Base-by-base conservation (phyloP, 1,140 invertebrate species). In the Euura lappo region DNA sequence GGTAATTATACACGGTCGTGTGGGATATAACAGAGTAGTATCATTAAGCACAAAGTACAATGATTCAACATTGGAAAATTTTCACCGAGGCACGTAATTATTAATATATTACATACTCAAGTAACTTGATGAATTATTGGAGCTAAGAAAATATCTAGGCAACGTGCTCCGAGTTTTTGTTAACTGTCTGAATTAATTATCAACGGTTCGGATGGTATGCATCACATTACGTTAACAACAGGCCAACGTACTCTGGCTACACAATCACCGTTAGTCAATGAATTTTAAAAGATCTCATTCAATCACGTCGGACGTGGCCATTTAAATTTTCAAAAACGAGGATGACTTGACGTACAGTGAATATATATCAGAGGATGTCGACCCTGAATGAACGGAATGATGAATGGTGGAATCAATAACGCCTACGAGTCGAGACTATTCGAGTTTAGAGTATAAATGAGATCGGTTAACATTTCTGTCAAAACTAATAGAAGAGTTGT, bases 161-260 rank as follows among this genome's bases (percentile, higher is more conserved):
- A 44, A 28, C 28, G 28, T 28, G 44, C 44, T 8, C 28, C 8
- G 4, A 42, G 44, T 68, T 68, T 44, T 68, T 68, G 66, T 68
- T 6, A 44, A 42, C 8, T 8, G 42, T 68, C 10, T 42, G 44
- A 11, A 68, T 68, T 68, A 68, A 68, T 68, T 68, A 68, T 68
- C 13, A 68, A 68, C 66, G 66, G 3, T 68, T 44, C 11, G 42
- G 28, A 64, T 64, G 13, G 66, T 68, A 68, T 10, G 66, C 10
- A 68, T 68, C 42, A 44, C 44, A 68, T 68, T 44, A 44, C 44
- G 28, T 44, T 68, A 44, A 3, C 44, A 68, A 5, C 66, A 68
- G 66, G 66, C 66, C 66, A 68, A 68, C 44, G 66, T 68, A 68
- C 66, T 68, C 66, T 13, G 60, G 66, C 66, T 68, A 42, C 13